Evolutionary conservation across 1,140 invertebrate species (phyloP), one percentile per base, ranked within the genome.

Genomic region (Hypsibius dujardini): DNA sequence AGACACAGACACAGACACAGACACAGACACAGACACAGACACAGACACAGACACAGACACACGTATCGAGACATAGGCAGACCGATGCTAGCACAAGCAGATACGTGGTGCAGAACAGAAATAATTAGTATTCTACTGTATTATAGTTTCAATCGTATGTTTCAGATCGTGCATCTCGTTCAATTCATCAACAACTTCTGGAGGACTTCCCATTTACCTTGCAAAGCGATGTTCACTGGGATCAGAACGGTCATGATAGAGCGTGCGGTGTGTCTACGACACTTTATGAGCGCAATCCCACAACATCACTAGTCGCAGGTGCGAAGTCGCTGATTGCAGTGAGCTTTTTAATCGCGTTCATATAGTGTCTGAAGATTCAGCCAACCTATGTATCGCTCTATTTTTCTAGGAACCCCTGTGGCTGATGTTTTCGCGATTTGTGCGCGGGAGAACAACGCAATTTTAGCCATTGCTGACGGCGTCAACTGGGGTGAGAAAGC

Each of bases 401-500:
- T 47, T 46, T 12, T 2, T 77, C 45, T 74, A 81, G 90, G 91
- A 2, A 88, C 89, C 78, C 91, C 91, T 15, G 88, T 94, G 74
- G 91, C 91, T 15, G 91, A 94, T 81, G 88, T 89, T 75, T 94
- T 90, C 82, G 90, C 87, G 1, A 82, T 94, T 59, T 86, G 89
- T 74, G 85, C 88, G 1, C 81, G 90, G 59, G 84, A 84, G 62
- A 88, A 92, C 79, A 89, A 86, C 73, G 86, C 87, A 1, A 85
- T 92, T 72, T 80, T 94, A 75, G 86, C 88, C 47, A 82, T 95
- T 67, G 92, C 90, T 14, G 91, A 94, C 83, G 91, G 92, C 50
- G 91, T 94, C 0, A 94, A 95, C 81, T 94, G 91, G 91, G 91
- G 91, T 70, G 86, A 89, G 76, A 90, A 90, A 76, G 89, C 90